A percentile compares a stretch with the other conserved stretches of the same genome.
Conservation (phyloP, 2,888 invertebrate species). For the Dryadula phaetusa region DNA sequence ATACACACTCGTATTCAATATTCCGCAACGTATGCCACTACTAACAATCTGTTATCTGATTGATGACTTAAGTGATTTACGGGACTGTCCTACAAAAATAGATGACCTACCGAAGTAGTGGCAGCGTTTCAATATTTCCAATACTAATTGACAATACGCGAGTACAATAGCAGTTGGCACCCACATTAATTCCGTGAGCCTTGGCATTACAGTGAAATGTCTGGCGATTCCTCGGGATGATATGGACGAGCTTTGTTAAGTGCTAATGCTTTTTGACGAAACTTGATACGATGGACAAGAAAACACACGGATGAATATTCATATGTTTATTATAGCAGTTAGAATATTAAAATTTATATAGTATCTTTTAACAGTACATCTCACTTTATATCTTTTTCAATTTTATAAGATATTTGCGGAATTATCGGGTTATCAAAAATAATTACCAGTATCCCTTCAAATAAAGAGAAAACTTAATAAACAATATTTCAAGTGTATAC, state of each 20-base stretch:
- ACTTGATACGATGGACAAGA: constrained; percentile 60
- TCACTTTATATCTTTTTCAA: too few relatives aligned
- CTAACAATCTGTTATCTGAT: constrained; percentile 39
- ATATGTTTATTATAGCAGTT: neutral
- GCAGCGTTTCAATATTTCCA: constrained; percentile 60
- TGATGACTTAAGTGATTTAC: constrained; percentile 38
- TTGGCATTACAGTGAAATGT: constrained; percentile 72
- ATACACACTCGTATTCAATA: constrained; percentile 14
- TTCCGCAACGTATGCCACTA: constrained; percentile 35
- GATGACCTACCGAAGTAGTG: constrained; percentile 47
- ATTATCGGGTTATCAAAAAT: too few relatives aligned
- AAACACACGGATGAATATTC: constrained; percentile 43
- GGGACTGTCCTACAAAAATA: constrained; percentile 37
- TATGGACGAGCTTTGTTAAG: constrained; percentile 65
- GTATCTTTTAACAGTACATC: too few relatives aligned
- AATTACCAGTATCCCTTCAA: too few relatives aligned
- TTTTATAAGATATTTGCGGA: too few relatives aligned
- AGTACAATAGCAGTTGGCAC: constrained; percentile 65
- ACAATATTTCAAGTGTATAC: too few relatives aligned
- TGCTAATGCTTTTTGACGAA: constrained; percentile 63
- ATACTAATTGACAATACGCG: constrained; percentile 68
- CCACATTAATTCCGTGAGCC: constrained; percentile 67
- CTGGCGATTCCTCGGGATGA: constrained; percentile 74
- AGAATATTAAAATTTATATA: too few relatives aligned
- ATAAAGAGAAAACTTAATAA: too few relatives aligned